phyloP scores from a whole-genome alignment of 2,888 invertebrate genomes.

The Serripes groenlandicus region DNA sequence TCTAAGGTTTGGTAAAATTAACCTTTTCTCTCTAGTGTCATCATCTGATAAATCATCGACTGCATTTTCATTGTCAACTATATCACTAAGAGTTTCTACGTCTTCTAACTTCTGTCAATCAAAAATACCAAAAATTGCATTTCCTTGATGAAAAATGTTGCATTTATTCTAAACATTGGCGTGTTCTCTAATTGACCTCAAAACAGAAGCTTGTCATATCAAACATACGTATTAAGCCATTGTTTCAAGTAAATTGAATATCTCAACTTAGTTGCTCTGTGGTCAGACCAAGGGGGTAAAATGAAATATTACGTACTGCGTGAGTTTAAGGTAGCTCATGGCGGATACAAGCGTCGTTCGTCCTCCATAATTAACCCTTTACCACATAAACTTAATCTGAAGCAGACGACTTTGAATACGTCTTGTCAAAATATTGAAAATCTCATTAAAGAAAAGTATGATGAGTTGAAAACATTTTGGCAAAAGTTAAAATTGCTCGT shows the following conservation, averaged over 20 bases:
- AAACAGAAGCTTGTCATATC: no score
- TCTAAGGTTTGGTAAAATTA: conserved; percentile 65
- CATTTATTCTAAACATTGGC: no score
- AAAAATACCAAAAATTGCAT: neutral
- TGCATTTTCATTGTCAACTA: conserved; percentile 66
- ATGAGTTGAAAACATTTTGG: no score
- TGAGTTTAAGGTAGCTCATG: neutral
- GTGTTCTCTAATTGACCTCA: no score
- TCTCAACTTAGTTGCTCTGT: conserved; percentile 7
- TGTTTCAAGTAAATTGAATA: neutral
- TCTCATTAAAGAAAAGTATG: no score
- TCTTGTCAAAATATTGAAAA: no score
- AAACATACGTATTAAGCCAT: neutral
- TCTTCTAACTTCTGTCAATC: conserved; percentile 59
- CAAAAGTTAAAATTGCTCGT: no score
- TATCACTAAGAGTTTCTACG: conserved; percentile 66
- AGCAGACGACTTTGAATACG: no score
- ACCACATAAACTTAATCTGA: no score
- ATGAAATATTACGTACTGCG: neutral
- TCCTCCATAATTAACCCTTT: neutral
- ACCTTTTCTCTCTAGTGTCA: conserved; percentile 58
- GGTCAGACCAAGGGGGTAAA: neutral
- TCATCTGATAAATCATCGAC: conserved; percentile 64
- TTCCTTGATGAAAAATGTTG: no score
- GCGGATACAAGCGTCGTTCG: neutral